Base-by-base conservation (phyloP, 2,113 vertebrate genomes). In the Lasiurus borealis region DNA sequence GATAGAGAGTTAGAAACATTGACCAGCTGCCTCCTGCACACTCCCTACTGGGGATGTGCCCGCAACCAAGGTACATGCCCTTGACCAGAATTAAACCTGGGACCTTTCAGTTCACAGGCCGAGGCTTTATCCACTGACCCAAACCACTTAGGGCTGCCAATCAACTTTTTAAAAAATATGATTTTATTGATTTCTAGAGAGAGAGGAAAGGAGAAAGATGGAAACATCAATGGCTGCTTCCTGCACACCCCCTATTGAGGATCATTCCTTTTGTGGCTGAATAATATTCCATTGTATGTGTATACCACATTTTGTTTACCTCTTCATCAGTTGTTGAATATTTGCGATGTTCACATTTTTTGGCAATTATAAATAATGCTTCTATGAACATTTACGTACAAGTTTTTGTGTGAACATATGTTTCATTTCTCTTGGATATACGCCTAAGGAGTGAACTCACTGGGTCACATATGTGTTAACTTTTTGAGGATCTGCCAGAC, bases 361-460 rank as follows among this genome's bases (percentile, higher is more conserved):
- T 85, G 46, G 54, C 25, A 85, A 73, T 75, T 91, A 87, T 66
- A 86, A 80, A 54, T 78, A 64, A 81, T 68, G 46, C 25, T 93
- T 62, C 72, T 80, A 64, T 10, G 62, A 92, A 88, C 21, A 84
- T 27, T 62, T 34, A 85, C 6, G 4, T 21, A 14, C 19, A 62
- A 94, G 23, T 77, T 77, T 94, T 89, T 59, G 25, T 57, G 27
- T 77, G 40, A n/a, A n/a, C 23, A 84, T 69, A 14, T 44, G n/a
- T 85, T 91, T 94, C 34, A 85, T 77, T 90, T 90, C 40, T 85
- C 72, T 78, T 94, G 62, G 19, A 72, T 40, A 94, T 40, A 31
- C 9, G 62, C 3, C 21, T 52, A 80, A 80, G 12, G 4, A 90
- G 29, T 72, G 52, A 85, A 85, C 71, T 90, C 80, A 71, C 13